A percentile compares a stretch with the other conserved stretches of the same genome.
Evolutionary conservation across 2,888 invertebrate species (phyloP).

Genomic region (Sphecodes monilicornis): DNA sequence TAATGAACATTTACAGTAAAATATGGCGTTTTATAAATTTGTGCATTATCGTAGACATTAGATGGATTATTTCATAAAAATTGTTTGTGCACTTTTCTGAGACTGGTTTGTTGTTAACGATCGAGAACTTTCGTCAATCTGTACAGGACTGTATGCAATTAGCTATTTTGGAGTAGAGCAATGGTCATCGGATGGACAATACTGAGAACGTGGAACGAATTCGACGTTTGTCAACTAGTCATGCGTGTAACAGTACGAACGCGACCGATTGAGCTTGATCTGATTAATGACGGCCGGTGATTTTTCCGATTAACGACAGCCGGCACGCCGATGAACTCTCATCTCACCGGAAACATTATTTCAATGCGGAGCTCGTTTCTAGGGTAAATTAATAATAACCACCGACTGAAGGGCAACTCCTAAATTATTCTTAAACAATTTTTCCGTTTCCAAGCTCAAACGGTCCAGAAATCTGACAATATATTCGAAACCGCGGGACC

Average conservation of each 20-base stretch:
- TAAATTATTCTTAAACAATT: not conserved
- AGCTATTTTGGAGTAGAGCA: not conserved
- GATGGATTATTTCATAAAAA: too few relatives aligned
- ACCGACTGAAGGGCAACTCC: too few relatives aligned
- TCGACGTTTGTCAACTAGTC: conserved; percentile 68
- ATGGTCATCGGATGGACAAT: conserved; percentile 15
- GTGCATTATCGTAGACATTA: too few relatives aligned
- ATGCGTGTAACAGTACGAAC: conserved; percentile 68
- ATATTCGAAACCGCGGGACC: conserved; percentile 42
- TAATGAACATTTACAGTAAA: too few relatives aligned
- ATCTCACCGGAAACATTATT: conserved; percentile 1
- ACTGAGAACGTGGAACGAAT: conserved; percentile 39
- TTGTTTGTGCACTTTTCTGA: not conserved
- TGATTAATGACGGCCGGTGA: not conserved
- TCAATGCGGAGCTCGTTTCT: not conserved
- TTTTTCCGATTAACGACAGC: conserved; percentile 12
- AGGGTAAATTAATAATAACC: not conserved
- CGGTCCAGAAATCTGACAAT: conserved; percentile 53
- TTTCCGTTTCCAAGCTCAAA: conserved; percentile 45
- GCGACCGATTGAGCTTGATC: conserved; percentile 53
- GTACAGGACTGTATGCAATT: conserved; percentile 10
- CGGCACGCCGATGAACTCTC: conserved; percentile 7
- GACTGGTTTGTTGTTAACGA: not conserved
- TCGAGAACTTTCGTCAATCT: not conserved
- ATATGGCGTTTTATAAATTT: too few relatives aligned